Evolutionary conservation across 1,140 invertebrate genomes (phyloP).

Genomic region (Camponotus vicinus): DNA sequence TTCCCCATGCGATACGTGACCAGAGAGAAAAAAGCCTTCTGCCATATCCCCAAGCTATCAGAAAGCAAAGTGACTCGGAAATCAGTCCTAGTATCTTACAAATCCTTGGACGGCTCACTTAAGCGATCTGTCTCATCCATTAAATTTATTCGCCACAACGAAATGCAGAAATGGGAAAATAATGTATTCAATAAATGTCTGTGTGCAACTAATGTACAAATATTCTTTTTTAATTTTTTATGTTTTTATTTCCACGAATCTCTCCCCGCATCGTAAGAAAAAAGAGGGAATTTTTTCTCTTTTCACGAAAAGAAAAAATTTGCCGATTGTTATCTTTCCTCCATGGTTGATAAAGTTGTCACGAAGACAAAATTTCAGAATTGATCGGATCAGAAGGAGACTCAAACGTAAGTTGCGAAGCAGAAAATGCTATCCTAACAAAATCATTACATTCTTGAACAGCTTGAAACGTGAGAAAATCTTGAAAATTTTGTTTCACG

Average conservation of each 20-base stretch:
- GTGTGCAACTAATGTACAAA: not conserved
- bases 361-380: not conserved
- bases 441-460: slow-evolving; percentile 45
- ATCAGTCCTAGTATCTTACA: slow-evolving; percentile 26
- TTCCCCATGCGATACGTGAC: slow-evolving; percentile 55
- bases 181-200: not conserved
- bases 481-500: slow-evolving; percentile 18
- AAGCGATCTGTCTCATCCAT: slow-evolving; percentile 8
- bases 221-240: not conserved
- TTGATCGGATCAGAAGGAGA: slow-evolving; percentile 14
- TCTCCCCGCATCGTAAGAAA: not conserved
- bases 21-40: slow-evolving; percentile 20
- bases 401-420: slow-evolving; percentile 9
- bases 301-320: not conserved
- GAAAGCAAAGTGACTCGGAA: slow-evolving; percentile 48
- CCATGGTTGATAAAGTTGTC: slow-evolving; percentile 35
- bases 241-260: not conserved
- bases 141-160: slow-evolving; percentile 41
- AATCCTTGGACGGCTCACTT: slow-evolving; percentile 9
- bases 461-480: slow-evolving; percentile 46
- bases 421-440: slow-evolving; percentile 36
- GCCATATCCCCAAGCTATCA: slow-evolving; percentile 22
- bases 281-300: not conserved
- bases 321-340: not conserved
- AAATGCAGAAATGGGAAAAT: not conserved